phyloP scores from a whole-genome alignment of 92 coral and sea anemone genomes.

The Actinostola sp. region DNA sequence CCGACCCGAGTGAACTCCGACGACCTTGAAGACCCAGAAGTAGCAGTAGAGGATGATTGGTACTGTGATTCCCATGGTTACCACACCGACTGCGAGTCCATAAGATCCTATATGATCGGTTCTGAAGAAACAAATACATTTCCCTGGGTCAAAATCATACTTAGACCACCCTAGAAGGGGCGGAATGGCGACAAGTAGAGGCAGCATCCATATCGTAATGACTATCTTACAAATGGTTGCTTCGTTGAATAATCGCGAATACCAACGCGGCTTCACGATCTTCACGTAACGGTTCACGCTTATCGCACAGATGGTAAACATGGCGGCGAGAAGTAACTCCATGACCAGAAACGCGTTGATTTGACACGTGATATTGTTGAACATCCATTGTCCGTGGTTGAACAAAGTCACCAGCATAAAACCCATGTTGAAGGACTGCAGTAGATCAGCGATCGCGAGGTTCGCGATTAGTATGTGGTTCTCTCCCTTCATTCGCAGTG shows the following conservation, averaged over 20 bases:
- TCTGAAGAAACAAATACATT: constrained; percentile 36
- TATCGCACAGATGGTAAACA: constrained; percentile 53
- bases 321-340: constrained; percentile 52
- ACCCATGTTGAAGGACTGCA: constrained; percentile 45
- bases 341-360: constrained; percentile 50
- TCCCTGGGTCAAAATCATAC: constrained; percentile 37
- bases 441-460: constrained; percentile 52
- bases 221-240: constrained; percentile 33
- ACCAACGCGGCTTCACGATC: constrained; percentile 57
- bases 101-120: constrained; percentile 21
- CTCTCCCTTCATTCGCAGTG: constrained; percentile 42
- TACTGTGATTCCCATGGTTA: constrained; percentile 34
- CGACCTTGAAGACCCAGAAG: constrained; percentile 49
- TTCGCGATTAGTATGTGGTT: constrained; percentile 40
- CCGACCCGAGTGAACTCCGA: constrained; percentile 47
- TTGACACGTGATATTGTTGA: constrained; percentile 32
- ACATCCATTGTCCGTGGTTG: constrained; percentile 43
- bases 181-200: constrained; percentile 29
- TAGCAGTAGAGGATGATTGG: constrained; percentile 41
- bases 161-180: constrained; percentile 49
- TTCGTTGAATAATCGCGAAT: constrained; percentile 28
- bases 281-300: constrained; percentile 60
- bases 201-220: constrained; percentile 20
- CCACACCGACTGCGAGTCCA: constrained; percentile 36
- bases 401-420: constrained; percentile 36